These are phyloP conservation scores for Protophormia terraenovae DNA, from an alignment of 2,888 invertebrate species.

Conservation along the genomic window DNA sequence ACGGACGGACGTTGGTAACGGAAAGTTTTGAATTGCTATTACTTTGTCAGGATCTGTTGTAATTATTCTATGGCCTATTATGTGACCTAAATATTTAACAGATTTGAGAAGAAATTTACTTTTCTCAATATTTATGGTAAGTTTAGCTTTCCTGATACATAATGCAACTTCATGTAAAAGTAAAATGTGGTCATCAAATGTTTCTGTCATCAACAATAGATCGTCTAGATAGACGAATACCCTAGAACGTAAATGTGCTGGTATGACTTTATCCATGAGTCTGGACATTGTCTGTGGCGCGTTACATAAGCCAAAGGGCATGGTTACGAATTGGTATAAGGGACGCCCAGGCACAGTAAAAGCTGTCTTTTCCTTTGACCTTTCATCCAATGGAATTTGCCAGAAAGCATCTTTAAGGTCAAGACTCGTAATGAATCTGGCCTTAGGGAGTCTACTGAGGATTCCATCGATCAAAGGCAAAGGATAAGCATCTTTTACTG, in stretches of 20 bases:
- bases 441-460: neutral
- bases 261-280: slow-evolving; percentile 18
- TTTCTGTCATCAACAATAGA: slow-evolving; percentile 17
- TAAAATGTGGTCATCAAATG: slow-evolving; percentile 37
- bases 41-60: slow-evolving; percentile 49
- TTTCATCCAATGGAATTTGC: neutral
- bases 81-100: neutral
- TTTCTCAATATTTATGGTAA: neutral
- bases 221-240: slow-evolving; percentile 30
- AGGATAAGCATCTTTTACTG: neutral
- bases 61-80: neutral
- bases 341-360: neutral
- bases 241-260: neutral
- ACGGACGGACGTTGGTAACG: slow-evolving; percentile 26
- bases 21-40: slow-evolving; percentile 28
- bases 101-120: neutral
- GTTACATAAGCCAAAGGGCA: neutral
- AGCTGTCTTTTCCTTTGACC: neutral
- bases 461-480: slow-evolving; percentile 9
- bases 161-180: neutral
- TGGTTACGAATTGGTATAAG: neutral
- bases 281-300: slow-evolving; percentile 26
- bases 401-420: neutral
- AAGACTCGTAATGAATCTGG: slow-evolving; percentile 4
- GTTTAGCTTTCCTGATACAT: neutral